Evolutionary conservation across 2,888 invertebrate genomes (phyloP), one percentile per base, ranked within the genome.

Genomic region (Aphelenchoides bicaudatus): DNA sequence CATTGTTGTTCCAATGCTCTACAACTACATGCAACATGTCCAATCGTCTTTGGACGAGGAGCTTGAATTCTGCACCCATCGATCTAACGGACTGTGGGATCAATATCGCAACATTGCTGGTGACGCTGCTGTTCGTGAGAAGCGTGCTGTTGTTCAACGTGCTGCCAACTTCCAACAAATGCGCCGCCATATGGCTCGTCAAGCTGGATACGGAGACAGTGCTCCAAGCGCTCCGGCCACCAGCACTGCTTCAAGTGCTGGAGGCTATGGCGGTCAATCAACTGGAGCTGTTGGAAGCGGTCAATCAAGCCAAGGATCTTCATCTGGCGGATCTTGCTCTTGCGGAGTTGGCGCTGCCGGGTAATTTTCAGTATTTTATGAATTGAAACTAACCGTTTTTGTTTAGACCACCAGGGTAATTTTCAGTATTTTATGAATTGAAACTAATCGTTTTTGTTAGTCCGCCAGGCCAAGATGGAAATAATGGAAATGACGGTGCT

Each of bases 1-100:
- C 48, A 71, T 78, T 25, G 74, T 75, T 5, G 68, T 78, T 29
- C 78, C 78, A 31, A 73, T 78, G 73, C 67, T 78, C 23, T 78
- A 78, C 66, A 73, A 66, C 48, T 78, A 78, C 56, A 74, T 77
- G 5, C 74, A 74, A 50, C 66, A 65, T 47, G 74, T 78, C 64
- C 78, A 78, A 60, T 66, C 70, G n/a, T 76, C 75, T 61, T 60
- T 78, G 53, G 73, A 71, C 56, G 68, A 68, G 49, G 78, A 78
- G 62, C 70, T 74, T 13, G 75, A 78, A 50, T 78, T 77, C 62
- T 78, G 78, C 66, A 76, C 74, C 70, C 70, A 67, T 38, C 67
- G 74, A 39, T 67, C 74, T 34, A 66, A 71, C 47, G 74, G 72
- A 61, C 71, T 74, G 72, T 73, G 73, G 73, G 63, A 43, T 43